Base-by-base conservation (phyloP, 2,888 invertebrate species). In the Sisyra terminalis region DNA sequence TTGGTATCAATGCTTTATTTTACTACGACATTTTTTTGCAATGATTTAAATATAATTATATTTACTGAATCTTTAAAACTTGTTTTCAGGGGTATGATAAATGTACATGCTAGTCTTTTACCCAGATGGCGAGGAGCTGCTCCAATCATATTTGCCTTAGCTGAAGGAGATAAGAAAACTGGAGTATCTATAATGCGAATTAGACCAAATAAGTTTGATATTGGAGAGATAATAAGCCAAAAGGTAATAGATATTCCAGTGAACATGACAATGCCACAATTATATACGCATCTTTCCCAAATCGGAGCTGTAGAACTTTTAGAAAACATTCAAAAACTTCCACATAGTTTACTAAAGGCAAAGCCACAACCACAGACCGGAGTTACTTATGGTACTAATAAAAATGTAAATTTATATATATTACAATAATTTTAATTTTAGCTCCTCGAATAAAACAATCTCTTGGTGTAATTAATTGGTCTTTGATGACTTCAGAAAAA, bases 121-220 rank as follows among this genome's bases (percentile, higher is more conserved):
- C 96, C 96, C 1, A 69, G 82, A 43, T 94, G 90, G 89, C 69
- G 94, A 50, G 96, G 96, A 5, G 89, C 94, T 8, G 84, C 93
- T 1, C 96, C 96, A 1, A 81, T 94, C 39, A 75, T 85, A 42
- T 76, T 92, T 61, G 75, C 92, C 0, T 64, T 96, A 40, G 72
- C 89, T 52, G 75, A 83, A 57, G 89, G 87, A 9, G 93, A 94
- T 57, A 55, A 58, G 9, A 64, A 67, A 49, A 86, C 90, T 7
- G 94, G 93, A 29, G 72, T 94, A 9, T 78, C 88, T 11, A 75
- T 94, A 36, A 92, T 93, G 83, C 78, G 73, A 63, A 83, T 96
- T 47, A 74, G 74, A 57, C 79, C 90, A 29, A 68, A 80, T 53
- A 70, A 73, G 58, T 89, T 88, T 67, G 89, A 89, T 68, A 65